phyloP scores from a whole-genome alignment of 2,113 vertebrate genomes.

The Oreochromis aureus region DNA sequence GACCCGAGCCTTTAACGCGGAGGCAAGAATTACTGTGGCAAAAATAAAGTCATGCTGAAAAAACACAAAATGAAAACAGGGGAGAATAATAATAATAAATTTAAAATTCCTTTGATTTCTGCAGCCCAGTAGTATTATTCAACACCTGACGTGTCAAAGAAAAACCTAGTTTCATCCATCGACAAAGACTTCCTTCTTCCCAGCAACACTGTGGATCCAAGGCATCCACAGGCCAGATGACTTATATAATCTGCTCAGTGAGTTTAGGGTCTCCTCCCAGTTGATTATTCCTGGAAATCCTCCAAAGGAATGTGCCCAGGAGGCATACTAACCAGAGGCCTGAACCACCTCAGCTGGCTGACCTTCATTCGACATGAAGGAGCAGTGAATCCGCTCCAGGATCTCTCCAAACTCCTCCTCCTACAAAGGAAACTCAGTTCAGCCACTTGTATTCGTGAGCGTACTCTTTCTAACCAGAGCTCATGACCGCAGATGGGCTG shows the following conservation, averaged over 20 bases:
- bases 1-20: background rate
- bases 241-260: background rate
- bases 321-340: background rate
- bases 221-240: background rate
- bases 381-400: background rate
- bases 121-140: background rate
- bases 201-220: background rate
- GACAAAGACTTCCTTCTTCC: background rate
- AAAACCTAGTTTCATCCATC: accelerated
- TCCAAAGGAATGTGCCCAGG: background rate
- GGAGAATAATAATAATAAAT: background rate
- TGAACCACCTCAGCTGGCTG: background rate
- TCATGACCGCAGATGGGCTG: background rate
- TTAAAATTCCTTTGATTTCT: background rate
- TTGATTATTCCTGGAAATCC: background rate
- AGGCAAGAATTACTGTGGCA: background rate
- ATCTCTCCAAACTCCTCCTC: background rate
- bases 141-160: background rate
- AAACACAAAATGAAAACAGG: background rate
- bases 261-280: background rate
- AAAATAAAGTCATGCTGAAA: background rate
- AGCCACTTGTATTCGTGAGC: background rate
- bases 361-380: background rate
- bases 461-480: background rate
- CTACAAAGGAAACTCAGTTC: background rate